These are phyloP conservation scores for Chrysoperla carnea DNA, from an alignment of 1,140 invertebrate genomes.

Conservation along the genomic window DNA sequence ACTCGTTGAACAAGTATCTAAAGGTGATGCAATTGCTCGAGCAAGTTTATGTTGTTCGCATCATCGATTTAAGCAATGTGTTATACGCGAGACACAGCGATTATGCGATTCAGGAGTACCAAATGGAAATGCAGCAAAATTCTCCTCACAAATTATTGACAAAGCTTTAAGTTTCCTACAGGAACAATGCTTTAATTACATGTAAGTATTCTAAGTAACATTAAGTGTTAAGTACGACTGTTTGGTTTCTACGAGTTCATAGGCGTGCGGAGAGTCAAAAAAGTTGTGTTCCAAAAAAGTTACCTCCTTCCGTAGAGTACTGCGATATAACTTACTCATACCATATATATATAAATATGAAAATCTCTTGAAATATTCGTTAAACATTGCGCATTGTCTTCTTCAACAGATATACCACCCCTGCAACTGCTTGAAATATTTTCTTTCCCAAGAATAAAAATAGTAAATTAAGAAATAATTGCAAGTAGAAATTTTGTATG, in stretches of 20 bases:
- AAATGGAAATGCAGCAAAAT: conserved; percentile 27
- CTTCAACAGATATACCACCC: too few species aligned
- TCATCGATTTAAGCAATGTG: conserved; percentile 35
- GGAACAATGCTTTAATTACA: conserved; percentile 36
- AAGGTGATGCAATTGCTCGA: conserved; percentile 29
- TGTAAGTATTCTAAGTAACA: conserved; percentile 25
- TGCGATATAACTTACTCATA: too few species aligned
- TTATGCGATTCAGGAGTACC: conserved; percentile 28
- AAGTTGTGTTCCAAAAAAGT: too few species aligned
- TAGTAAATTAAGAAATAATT: too few species aligned
- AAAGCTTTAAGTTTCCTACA: conserved; percentile 36
- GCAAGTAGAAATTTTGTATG: too few species aligned
- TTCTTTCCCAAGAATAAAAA: too few species aligned
- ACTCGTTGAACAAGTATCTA: conserved; percentile 34
- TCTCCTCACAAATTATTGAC: conserved; percentile 32
- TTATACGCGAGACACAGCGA: conserved; percentile 28
- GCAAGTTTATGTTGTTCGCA: conserved; percentile 37
- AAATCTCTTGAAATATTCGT: too few species aligned
- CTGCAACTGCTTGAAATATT: too few species aligned
- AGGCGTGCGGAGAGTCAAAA: too few species aligned
- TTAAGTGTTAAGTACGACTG: not conserved
- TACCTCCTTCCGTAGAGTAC: too few species aligned
- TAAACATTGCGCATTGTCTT: too few species aligned
- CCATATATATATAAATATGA: too few species aligned
- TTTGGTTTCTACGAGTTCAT: not conserved